These are phyloP conservation scores for Amorpha juglandis DNA, from an alignment of 2,888 invertebrate genomes.

Conservation along the genomic window DNA sequence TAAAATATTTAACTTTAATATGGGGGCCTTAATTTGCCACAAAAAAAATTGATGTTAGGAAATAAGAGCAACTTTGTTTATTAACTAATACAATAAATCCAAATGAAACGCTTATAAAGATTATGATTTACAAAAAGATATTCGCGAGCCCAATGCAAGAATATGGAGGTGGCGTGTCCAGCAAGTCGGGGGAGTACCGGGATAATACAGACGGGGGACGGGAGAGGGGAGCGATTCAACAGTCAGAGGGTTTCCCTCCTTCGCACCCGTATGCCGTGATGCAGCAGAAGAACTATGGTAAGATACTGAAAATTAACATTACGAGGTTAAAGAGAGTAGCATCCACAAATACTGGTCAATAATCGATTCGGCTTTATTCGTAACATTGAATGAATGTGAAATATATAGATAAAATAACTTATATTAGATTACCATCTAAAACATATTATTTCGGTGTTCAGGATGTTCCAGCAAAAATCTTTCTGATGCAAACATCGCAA, in stretches of 20 bases:
- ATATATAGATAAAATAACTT: too few relatives aligned
- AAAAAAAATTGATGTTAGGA: too few relatives aligned
- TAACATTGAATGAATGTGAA: background rate
- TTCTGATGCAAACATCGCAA: conserved; percentile 68
- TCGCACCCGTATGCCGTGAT: conserved; percentile 61
- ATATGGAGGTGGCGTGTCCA: conserved; percentile 71
- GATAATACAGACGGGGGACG: conserved; percentile 55
- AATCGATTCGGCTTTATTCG: background rate
- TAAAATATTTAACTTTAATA: too few relatives aligned
- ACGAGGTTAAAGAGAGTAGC: background rate
- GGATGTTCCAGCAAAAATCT: conserved; percentile 70
- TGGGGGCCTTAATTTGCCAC: too few relatives aligned
- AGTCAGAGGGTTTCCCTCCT: conserved; percentile 51
- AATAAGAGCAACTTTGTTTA: too few relatives aligned
- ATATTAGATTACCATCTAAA: background rate
- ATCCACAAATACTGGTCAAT: too few relatives aligned
- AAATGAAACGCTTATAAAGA: background rate
- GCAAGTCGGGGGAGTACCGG: conserved; percentile 67
- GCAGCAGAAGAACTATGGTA: conserved; percentile 71
- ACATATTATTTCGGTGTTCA: conserved; percentile 35
- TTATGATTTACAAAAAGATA: conserved; percentile 40
- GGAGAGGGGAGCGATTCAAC: conserved; percentile 55
- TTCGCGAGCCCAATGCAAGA: conserved; percentile 77
- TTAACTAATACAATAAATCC: background rate
- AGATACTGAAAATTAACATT: background rate